Percentiles rank a stretch among this genome's conserved stretches.
Conservation (phyloP, 2,888 invertebrate genomes). For the Chloroclystis v-ata region DNA sequence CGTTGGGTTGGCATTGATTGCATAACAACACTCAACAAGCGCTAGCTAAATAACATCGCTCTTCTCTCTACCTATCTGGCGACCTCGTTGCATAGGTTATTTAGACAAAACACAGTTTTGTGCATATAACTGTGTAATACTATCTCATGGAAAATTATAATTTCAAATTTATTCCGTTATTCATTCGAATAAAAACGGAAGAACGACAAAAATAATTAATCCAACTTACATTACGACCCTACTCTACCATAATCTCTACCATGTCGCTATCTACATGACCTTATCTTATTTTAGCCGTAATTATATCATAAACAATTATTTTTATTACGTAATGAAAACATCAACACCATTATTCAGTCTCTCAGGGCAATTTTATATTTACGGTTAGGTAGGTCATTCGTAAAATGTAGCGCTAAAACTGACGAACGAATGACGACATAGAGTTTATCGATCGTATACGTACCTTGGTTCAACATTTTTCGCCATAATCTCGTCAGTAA, state of each 20-base stretch:
- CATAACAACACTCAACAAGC: too few species aligned
- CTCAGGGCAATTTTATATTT: slow-evolving; percentile 19
- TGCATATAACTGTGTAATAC: too few species aligned
- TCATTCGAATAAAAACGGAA: slow-evolving; percentile 68
- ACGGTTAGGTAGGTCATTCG: slow-evolving; percentile 47
- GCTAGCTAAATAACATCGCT: too few species aligned
- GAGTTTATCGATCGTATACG: slow-evolving; percentile 63
- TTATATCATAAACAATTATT: background rate
- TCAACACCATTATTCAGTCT: background rate
- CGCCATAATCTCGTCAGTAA: slow-evolving; percentile 48
- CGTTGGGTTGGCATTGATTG: too few species aligned
- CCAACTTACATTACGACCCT: slow-evolving; percentile 7
- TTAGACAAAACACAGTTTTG: too few species aligned
- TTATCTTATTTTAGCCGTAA: background rate
- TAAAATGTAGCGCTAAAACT: slow-evolving; percentile 10
- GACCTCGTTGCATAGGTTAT: too few species aligned
- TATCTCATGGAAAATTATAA: slow-evolving; percentile 19
- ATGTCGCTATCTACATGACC: background rate
- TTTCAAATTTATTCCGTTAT: slow-evolving; percentile 68
- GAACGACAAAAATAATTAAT: slow-evolving; percentile 17
- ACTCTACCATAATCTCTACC: background rate
- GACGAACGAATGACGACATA: slow-evolving; percentile 48
- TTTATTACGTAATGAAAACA: background rate
- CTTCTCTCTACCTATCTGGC: too few species aligned
- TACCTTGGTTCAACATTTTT: slow-evolving; percentile 66